Conservation (phyloP, 1,140 invertebrate genomes). For the Pseudomyrmex flavicornis region DNA sequence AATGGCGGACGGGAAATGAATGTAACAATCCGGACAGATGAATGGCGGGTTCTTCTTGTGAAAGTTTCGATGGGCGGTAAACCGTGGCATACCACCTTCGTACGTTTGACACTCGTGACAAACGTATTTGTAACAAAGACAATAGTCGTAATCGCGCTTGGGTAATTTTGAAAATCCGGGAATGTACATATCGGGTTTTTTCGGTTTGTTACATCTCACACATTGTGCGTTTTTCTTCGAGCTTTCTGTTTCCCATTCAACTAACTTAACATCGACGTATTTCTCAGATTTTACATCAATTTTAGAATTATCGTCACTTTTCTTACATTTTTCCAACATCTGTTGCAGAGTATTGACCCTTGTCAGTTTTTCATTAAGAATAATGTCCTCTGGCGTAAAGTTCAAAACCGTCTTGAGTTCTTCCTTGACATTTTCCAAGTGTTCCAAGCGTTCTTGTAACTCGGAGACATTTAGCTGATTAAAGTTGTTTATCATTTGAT, state of each 20-base stretch:
- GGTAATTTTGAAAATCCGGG: slow-evolving; percentile 76
- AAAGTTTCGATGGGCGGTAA: slow-evolving; percentile 77
- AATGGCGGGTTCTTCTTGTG: slow-evolving; percentile 74
- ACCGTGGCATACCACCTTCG: slow-evolving; percentile 73
- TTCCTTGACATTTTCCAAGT: slow-evolving; percentile 64
- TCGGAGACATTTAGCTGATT: slow-evolving; percentile 62
- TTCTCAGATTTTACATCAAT: too few relatives aligned
- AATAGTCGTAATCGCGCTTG: slow-evolving; percentile 70
- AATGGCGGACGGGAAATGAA: slow-evolving; percentile 61
- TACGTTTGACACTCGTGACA: slow-evolving; percentile 78
- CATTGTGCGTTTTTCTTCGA: slow-evolving; percentile 55
- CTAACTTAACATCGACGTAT: not conserved
- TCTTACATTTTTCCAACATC: slow-evolving; percentile 54
- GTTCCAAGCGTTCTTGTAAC: slow-evolving; percentile 66
- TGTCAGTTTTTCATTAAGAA: slow-evolving; percentile 61
- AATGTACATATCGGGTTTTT: slow-evolving; percentile 76
- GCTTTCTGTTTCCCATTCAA: slow-evolving; percentile 58
- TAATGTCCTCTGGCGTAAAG: slow-evolving; percentile 33
- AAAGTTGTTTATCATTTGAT: slow-evolving; percentile 73
- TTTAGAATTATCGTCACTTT: not conserved
- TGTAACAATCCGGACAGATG: slow-evolving; percentile 79
- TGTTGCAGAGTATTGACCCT: slow-evolving; percentile 65
- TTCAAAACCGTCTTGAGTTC: slow-evolving; percentile 66
- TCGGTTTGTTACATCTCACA: slow-evolving; percentile 68
- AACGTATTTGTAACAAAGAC: slow-evolving; percentile 78